phyloP scores from a whole-genome alignment of 2,113 vertebrate genomes.

The Otocyon megalotis region DNA sequence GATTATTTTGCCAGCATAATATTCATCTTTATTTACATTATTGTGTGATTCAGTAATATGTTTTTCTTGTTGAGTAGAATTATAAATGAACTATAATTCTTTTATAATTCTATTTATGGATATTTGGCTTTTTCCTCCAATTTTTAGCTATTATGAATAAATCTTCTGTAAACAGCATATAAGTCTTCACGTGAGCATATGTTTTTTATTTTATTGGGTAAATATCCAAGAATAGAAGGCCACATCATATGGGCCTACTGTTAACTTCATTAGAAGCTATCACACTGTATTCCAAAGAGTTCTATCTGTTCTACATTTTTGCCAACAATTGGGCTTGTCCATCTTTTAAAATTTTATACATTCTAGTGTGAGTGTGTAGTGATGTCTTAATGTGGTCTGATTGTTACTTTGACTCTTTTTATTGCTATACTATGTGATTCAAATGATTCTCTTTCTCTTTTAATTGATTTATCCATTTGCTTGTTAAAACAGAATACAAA shows the following conservation, averaged over 20 bases:
- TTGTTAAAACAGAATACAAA: neutral
- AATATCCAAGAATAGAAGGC: neutral
- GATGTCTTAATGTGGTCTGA: neutral
- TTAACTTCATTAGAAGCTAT: neutral
- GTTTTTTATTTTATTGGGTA: conserved; percentile 4
- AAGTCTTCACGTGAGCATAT: neutral
- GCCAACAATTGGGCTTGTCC: neutral
- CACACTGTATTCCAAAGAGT: neutral
- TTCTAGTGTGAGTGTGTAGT: conserved; percentile 8
- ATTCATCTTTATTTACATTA: neutral
- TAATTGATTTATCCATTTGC: neutral
- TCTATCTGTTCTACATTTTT: neutral
- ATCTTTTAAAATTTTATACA: neutral
- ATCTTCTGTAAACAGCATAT: neutral
- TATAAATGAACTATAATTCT: neutral
- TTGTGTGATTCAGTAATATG: neutral
- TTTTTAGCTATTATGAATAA: neutral
- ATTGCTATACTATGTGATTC: neutral
- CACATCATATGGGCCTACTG: neutral
- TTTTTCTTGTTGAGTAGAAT: neutral
- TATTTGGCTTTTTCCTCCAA: neutral
- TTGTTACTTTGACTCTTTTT: neutral
- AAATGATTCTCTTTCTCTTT: neutral
- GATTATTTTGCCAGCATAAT: conserved; percentile 17
- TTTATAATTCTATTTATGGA: neutral